Evolutionary conservation across 2,113 vertebrate species (phyloP).

Genomic region (Micronycteris hirsuta): DNA sequence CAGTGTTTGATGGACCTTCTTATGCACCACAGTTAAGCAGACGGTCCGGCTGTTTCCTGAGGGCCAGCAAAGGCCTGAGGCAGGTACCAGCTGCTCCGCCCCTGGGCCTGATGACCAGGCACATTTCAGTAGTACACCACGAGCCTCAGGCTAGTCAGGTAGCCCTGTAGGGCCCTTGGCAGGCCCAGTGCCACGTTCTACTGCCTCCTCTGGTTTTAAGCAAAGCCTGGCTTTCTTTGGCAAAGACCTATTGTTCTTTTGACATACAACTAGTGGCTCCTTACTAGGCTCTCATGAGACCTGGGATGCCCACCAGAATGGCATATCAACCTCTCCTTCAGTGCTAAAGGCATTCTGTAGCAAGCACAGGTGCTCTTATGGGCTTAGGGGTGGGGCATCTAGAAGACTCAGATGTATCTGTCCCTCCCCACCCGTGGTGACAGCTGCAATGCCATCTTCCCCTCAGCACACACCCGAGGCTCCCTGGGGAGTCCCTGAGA

Average conservation of each 20-base stretch:
- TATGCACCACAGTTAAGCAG: accelerated
- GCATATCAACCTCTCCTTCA: neutral
- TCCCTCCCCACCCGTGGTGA: too few relatives aligned
- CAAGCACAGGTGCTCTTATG: accelerated
- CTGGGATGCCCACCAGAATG: neutral
- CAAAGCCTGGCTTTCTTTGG: neutral
- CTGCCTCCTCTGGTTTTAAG: neutral
- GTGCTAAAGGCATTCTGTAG: too few relatives aligned
- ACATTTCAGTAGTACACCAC: accelerated
- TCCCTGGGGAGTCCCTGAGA: accelerated
- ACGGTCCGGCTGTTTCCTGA: neutral
- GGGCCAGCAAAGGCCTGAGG: accelerated
- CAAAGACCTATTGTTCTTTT: neutral
- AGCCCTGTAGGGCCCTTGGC: neutral
- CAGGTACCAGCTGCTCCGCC: neutral
- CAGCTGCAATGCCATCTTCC: too few relatives aligned
- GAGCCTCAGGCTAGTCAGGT: neutral
- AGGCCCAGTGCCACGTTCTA: accelerated
- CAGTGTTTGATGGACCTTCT: neutral
- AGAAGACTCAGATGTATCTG: neutral
- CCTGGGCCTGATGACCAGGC: neutral
- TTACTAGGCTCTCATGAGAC: neutral
- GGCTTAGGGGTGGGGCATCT: neutral
- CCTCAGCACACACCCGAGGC: neutral
- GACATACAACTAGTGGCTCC: too few relatives aligned